Percentiles rank a stretch among this genome's conserved stretches.
These are phyloP conservation scores for Gambusia yucatana DNA, from an alignment of 2,797 vertebrate species.

Conservation along the genomic window DNA sequence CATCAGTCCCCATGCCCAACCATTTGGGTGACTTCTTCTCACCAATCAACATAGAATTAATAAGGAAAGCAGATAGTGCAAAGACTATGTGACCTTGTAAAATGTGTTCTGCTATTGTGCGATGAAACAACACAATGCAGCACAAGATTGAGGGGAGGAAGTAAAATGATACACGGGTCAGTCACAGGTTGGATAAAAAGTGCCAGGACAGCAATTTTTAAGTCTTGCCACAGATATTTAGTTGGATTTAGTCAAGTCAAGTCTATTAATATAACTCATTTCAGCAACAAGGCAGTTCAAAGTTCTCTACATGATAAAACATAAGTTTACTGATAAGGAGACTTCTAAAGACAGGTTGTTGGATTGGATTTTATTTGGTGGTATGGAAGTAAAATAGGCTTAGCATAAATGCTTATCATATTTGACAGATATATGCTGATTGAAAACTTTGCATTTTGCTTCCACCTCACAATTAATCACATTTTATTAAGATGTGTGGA, in stretches of 20 bases:
- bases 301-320: neutral
- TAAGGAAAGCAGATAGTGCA: conserved; percentile 23
- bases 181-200: neutral
- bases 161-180: neutral
- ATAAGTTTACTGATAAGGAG: neutral
- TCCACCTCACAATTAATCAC: neutral
- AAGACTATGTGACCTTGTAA: conserved; percentile 55
- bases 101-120: conserved; percentile 24
- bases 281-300: neutral
- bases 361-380: neutral
- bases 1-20: conserved; percentile 27
- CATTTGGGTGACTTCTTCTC: conserved; percentile 44
- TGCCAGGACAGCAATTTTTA: neutral
- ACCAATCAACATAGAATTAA: conserved; percentile 30
- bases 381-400: neutral
- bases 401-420: neutral
- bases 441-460: neutral
- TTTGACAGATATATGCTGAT: neutral
- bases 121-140: conserved; percentile 29
- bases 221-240: neutral
- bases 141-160: conserved; percentile 1
- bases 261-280: neutral
- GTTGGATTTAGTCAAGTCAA: neutral
- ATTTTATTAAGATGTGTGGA: neutral
- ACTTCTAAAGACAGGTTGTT: neutral